Conservation (phyloP, 2,113 vertebrate genomes). For the Heterocephalus glaber region DNA sequence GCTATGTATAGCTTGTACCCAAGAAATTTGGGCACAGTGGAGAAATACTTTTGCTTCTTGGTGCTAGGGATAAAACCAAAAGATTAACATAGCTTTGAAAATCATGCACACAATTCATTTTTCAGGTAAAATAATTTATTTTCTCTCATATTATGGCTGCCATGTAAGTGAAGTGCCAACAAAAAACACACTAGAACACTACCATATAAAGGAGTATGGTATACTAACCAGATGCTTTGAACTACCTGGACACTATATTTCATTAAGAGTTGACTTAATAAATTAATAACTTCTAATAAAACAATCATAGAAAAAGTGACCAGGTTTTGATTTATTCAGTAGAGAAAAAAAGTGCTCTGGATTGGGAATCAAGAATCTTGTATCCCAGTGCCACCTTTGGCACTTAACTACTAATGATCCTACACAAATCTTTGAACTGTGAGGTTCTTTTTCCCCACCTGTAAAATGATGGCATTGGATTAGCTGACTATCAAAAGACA, state of each 20-base stretch:
- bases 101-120: background rate
- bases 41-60: background rate
- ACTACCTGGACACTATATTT: background rate
- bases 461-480: background rate
- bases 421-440: background rate
- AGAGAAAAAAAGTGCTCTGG: background rate
- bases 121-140: background rate
- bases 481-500: background rate
- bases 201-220: background rate
- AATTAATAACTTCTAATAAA: background rate
- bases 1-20: background rate
- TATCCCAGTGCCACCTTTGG: background rate
- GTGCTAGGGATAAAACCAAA: background rate
- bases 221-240: background rate
- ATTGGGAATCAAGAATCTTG: background rate
- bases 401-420: background rate
- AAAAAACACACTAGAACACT: background rate
- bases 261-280: slow-evolving; percentile 6
- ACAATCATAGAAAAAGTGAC: background rate
- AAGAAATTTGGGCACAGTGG: background rate
- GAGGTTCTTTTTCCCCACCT: background rate
- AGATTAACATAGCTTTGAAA: background rate
- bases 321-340: background rate
- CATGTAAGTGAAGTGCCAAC: background rate
- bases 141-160: background rate